Conservation (phyloP, 2,888 invertebrate genomes). For the Nasonovia ribisnigri region DNA sequence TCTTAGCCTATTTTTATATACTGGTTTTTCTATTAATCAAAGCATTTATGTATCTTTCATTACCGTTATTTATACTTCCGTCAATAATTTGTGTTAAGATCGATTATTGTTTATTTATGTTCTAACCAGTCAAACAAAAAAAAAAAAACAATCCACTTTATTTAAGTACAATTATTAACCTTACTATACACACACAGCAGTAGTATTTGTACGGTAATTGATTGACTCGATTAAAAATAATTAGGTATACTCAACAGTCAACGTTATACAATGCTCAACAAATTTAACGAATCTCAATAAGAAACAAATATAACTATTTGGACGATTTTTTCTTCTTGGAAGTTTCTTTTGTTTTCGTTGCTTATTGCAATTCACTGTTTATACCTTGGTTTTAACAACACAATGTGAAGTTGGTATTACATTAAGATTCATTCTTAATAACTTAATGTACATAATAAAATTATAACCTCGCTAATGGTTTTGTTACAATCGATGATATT, state of each 20-base stretch:
- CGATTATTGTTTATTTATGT: neutral
- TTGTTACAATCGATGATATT: neutral
- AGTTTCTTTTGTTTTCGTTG: neutral
- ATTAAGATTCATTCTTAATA: neutral
- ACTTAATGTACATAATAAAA: neutral
- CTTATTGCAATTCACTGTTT: neutral
- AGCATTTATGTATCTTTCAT: neutral
- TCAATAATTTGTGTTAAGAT: neutral
- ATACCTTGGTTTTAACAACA: neutral
- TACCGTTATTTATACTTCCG: neutral
- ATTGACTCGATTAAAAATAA: slow-evolving; percentile 3
- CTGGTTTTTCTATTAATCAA: neutral
- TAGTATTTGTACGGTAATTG: neutral
- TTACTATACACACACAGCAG: neutral
- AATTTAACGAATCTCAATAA: neutral
- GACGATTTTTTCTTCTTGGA: neutral
- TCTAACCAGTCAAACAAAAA: neutral
- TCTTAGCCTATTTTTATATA: neutral
- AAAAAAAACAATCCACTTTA: neutral
- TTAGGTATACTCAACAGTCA: neutral
- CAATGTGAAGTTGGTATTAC: neutral
- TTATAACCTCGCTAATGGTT: neutral
- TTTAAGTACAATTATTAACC: neutral
- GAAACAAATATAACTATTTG: neutral
- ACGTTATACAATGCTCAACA: neutral